phyloP scores from a whole-genome alignment of 2,888 invertebrate genomes.

The Lepidocyrtoides sp. region DNA sequence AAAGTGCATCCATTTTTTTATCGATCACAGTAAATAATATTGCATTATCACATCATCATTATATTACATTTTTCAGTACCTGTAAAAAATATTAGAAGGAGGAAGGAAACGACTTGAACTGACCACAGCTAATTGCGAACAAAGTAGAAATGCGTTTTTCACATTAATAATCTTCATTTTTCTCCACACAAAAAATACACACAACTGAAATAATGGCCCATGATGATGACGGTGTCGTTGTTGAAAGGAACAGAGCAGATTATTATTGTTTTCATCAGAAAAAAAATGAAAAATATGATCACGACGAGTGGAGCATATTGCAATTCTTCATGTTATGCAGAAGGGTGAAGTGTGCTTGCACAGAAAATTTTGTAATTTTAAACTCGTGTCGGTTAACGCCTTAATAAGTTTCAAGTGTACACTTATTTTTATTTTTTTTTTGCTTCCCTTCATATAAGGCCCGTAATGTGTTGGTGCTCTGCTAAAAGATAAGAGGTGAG shows the following conservation, averaged over 20 bases:
- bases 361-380: conserved; percentile 7
- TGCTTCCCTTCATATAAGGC: no score
- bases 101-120: conserved; percentile 25
- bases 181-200: neutral
- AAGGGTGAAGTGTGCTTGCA: no score
- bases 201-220: neutral
- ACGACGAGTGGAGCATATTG: neutral
- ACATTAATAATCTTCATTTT: conserved; percentile 1
- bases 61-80: neutral
- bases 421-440: no score
- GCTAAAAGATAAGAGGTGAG: neutral
- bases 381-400: conserved; percentile 44
- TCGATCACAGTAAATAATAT: no score
- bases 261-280: neutral
- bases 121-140: conserved; percentile 25
- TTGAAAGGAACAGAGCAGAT: conserved; percentile 18
- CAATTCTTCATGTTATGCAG: no score
- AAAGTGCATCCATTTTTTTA: conserved; percentile 8
- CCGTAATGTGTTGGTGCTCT: no score
- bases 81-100: conserved; percentile 14
- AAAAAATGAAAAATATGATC: neutral
- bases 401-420: conserved; percentile 1
- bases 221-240: neutral
- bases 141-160: neutral
- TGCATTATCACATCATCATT: neutral